Base-by-base conservation (phyloP, 2,888 invertebrate genomes). In the Nipponacmea schrenckii region DNA sequence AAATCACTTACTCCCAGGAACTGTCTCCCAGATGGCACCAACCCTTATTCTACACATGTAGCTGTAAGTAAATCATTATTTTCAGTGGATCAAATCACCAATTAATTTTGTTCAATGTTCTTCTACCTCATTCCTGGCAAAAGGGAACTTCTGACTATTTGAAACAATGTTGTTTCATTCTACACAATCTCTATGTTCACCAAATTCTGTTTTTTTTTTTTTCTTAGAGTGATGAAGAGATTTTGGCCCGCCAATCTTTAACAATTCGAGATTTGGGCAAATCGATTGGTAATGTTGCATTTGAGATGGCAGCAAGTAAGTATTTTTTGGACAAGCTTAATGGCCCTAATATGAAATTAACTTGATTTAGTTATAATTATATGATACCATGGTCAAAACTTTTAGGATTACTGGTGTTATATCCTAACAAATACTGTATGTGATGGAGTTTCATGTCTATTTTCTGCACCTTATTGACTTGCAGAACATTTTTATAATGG, bases 271-370 rank as follows among this genome's bases (percentile, higher is more conserved):
- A 87, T 71, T 79, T 88, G 4, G 75, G 83, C 31, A 78, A 81
- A 48, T 87, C 87, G 7, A 77, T 88, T 26, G 83, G 85, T 48
- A 78, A 76, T 46, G 87, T 88, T 7, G 87, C 84, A 2, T 75
- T 80, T 67, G 86, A 87, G 74, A 80, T 83, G 69, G 86, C 86
- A 44, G 79, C 82, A 65, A 76, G 87, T 86, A 82, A 77, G 86
- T 83, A 26, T 27, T 63, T 66, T 10, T 75, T 27, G 5, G 44
- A 24, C 73, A 7, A 46, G 62, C 50, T 20, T 20, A 44, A 24
- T 15, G 3, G 65, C 31, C 62, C 15, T 31, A 24, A 24, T 48
- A 24, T n/a, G 20, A 31, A 24, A 8, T 64, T 67, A 31, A 31
- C 31, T 68, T 64, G 56, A 64, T 64, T 67, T 69, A 63, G 46